Evolutionary conservation across 2,888 invertebrate species (phyloP), one percentile per base, ranked within the genome.

Genomic region (Hydrotaea cyrtoneurina): DNA sequence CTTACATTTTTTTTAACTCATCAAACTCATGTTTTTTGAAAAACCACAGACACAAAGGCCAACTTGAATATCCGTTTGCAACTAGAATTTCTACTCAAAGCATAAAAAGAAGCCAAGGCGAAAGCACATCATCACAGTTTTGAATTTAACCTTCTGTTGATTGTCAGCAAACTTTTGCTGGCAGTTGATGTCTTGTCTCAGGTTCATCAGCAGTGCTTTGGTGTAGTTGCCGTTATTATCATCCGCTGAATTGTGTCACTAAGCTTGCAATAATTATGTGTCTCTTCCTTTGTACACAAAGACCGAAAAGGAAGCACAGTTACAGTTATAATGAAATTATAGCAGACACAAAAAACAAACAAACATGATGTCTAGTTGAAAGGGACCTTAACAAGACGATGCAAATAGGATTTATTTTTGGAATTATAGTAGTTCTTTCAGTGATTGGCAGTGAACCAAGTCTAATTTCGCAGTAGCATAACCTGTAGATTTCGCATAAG

Each of bases 121-220:
- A 50, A 50, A 50, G 50, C n/a, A 2, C 50, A 50, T 50, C 50
- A n/a, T 50, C 50, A 13, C n/a, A 50, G n/a, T 50, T 50, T 15
- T n/a, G n/a, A 50, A 50, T 50, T 15, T 50, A 50, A 50, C 50
- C 50, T 50, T 50, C 50, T 50, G 50, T 7, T 50, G 50, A 50
- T 50, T 50, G 50, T n/a, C 50, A 7, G 50, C n/a, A n/a, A 50
- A 50, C 50, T 50, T 50, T 50, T 50, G 50, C n/a, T 50, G 50
- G 50, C 50, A 50, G 50, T 50, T n/a, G 13, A n/a, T 2, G 50
- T 50, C 50, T 50, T 50, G 50, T 50, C 50, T 50, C 50, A 4
- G 13, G 50, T 13, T 50, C 50, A 50, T 50, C 50, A 50, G 50
- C 10, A 43, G 7, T 43, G 10, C 13, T 43, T 43, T 43, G 4